Base-by-base conservation (phyloP, 2,113 vertebrate genomes). In the Todiramphus saurophagus region DNA sequence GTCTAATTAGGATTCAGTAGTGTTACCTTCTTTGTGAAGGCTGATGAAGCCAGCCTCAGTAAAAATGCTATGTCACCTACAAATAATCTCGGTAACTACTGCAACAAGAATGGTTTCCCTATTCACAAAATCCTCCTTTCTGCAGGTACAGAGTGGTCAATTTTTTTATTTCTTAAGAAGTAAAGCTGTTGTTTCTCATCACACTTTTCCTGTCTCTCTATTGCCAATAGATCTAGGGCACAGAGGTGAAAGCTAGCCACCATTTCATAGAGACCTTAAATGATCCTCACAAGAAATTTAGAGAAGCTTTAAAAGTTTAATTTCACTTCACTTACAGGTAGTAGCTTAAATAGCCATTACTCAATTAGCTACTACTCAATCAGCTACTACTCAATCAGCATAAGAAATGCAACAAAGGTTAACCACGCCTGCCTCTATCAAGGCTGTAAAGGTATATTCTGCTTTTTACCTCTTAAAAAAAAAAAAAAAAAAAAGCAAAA, bases 1-100 rank as follows among this genome's bases (percentile, higher is more conserved):
- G 33, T 73, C 62, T 92, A 88, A 94, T 83, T 92, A 93, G 82
- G 48, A 90, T 84, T 90, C 94, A 90, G 85, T 74, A 90, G 73
- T 55, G 74, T 27, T 75, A 82, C 58, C 48, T 79, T 79, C 82
- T 90, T 91, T 82, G 25, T 82, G 62, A 82, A 84, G 64, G 31
- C 66, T 6, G 1, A 78, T 31, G 83, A 87, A 93, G n/a, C 7
- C 63, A 70, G 58, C 9, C 69, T 82, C 53, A 46, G 28, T 56
- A 67, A 87, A 91, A 87, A 75, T 21, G 39, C 43, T 84, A 23
- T 5, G 30, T 24, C 5, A 9, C 50, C 43, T 35, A 87, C 78
- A 91, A 70, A 70, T 60, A 82, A 82, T 5, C 46, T 50, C 60
- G 55, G 37, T 41, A 87, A 64, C 63, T 78, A 75, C 56, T 82